Base-by-base conservation (phyloP, 2,113 vertebrate species). In the Cricetomys ansorgei region DNA sequence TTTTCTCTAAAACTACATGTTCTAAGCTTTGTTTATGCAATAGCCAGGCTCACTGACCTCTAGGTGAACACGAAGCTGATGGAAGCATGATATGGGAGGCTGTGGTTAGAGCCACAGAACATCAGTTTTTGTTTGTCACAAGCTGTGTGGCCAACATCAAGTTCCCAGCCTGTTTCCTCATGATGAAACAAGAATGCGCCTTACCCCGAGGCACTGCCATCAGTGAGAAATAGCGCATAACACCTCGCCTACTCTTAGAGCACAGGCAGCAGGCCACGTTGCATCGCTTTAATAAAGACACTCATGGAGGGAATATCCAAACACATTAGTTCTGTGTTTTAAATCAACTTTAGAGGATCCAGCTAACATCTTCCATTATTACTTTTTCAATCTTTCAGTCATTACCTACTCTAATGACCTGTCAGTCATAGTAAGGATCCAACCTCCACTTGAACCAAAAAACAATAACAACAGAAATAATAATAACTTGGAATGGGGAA, bases 11-110 rank as follows among this genome's bases (percentile, higher is more conserved):
- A 93, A 92, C 62, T 7, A 59, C 4, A 55, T 64, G 64, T 10
- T 93, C 87, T 92, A 86, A 88, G 87, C 15, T 79, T 76, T 64
- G 85, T 67, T 95, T 93, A 73, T 69, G 89, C 34, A 87, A 67
- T 55, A 67, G 11, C n/a, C 92, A 89, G 89, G 59, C 29, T 64
- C 77, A 57, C 23, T 67, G 57, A 81, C 16, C 53, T 87, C 69
- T 40, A 55, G n/a, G 48, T 23, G 70, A 69, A 94, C 45, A 83
- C n/a, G 62, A 21, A 65, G 59, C 2, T 8, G 53, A 83, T 89
- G 40, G 50, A 88, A 57, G 40, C 59, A 19, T 69, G 57, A 59
- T 11, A 2, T 19, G 29, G 27, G 27, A 80, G 4, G 53, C 59
- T 86, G n/a, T 15, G 34, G 57, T 34, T 55, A 70, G 7, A 81